These are phyloP conservation scores for Panurus biarmicus DNA, from an alignment of 2,113 vertebrate species.

Conservation along the genomic window DNA sequence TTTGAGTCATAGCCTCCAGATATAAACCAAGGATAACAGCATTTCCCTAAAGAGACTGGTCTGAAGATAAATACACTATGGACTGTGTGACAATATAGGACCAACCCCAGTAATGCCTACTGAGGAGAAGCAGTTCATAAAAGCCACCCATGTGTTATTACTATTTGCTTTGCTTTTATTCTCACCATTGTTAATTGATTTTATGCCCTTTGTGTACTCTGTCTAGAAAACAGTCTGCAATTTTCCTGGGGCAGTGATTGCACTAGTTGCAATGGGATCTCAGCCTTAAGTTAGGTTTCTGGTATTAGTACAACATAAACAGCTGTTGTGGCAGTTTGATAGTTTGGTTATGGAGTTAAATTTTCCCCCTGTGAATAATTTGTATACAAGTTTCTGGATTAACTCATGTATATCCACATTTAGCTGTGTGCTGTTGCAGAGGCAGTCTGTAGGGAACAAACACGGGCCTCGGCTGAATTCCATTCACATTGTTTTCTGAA, in stretches of 20 bases:
- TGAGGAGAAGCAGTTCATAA: neutral
- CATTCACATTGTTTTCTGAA: neutral
- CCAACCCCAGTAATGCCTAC: neutral
- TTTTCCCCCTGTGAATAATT: neutral
- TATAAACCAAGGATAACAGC: neutral
- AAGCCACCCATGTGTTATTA: neutral
- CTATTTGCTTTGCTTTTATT: neutral
- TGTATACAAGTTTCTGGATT: neutral
- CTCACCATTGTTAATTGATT: neutral
- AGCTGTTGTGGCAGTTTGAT: neutral
- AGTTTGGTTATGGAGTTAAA: conserved; percentile 26
- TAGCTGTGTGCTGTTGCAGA: conserved; percentile 8
- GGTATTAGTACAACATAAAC: neutral
- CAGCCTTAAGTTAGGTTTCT: conserved; percentile 10
- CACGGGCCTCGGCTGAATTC: neutral
- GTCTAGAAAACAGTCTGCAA: neutral
- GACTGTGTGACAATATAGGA: neutral
- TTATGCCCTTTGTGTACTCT: neutral
- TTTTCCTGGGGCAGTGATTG: conserved; percentile 6
- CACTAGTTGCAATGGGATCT: neutral
- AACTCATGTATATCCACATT: conserved; percentile 10
- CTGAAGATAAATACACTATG: neutral
- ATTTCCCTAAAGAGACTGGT: neutral
- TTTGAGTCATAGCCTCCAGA: neutral
- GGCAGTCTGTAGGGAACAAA: neutral